phyloP scores from a whole-genome alignment of 1,140 invertebrate genomes.

The Bradynema listronoti region DNA sequence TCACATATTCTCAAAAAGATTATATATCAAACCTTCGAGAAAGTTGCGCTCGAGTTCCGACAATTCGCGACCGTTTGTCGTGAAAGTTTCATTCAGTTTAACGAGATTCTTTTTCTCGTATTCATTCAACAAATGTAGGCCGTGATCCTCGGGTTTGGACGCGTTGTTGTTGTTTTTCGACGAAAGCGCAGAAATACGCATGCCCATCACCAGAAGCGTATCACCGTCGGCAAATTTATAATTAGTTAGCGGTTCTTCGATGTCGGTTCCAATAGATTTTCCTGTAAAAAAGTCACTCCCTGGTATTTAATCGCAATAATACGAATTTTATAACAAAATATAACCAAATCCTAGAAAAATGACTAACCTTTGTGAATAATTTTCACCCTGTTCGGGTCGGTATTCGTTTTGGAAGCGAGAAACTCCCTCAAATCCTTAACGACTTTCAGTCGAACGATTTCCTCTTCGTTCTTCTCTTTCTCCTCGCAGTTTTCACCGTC shows the following conservation, averaged over 20 bases:
- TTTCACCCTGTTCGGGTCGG: slow-evolving; percentile 18
- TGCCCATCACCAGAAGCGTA: slow-evolving; percentile 24
- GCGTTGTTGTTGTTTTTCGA: not conserved
- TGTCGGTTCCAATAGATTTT: slow-evolving; percentile 21
- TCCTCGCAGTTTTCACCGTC: not conserved
- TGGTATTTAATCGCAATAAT: not conserved
- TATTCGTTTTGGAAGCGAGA: slow-evolving; percentile 16
- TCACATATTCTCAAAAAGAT: not conserved
- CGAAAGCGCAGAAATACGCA: not conserved
- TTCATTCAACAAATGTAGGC: slow-evolving; percentile 15
- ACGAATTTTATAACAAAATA: not conserved
- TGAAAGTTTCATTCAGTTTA: slow-evolving; percentile 11
- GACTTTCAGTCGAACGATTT: no score
- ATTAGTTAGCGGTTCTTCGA: slow-evolving; percentile 18
- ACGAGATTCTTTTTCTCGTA: slow-evolving; percentile 27
- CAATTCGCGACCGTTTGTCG: slow-evolving; percentile 16
- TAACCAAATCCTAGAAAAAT: slow-evolving; percentile 2
- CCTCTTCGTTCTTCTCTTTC: no score
- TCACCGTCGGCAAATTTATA: slow-evolving; percentile 20
- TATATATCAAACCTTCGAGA: slow-evolving; percentile 14
- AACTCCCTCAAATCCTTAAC: slow-evolving; percentile 19
- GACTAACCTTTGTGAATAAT: slow-evolving; percentile 23
- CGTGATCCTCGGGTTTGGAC: not conserved
- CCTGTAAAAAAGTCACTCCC: slow-evolving; percentile 12
- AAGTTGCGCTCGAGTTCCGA: slow-evolving; percentile 24